These are phyloP conservation scores for Cremastinae sp. DNA, from an alignment of 2,888 invertebrate genomes.

Conservation along the genomic window DNA sequence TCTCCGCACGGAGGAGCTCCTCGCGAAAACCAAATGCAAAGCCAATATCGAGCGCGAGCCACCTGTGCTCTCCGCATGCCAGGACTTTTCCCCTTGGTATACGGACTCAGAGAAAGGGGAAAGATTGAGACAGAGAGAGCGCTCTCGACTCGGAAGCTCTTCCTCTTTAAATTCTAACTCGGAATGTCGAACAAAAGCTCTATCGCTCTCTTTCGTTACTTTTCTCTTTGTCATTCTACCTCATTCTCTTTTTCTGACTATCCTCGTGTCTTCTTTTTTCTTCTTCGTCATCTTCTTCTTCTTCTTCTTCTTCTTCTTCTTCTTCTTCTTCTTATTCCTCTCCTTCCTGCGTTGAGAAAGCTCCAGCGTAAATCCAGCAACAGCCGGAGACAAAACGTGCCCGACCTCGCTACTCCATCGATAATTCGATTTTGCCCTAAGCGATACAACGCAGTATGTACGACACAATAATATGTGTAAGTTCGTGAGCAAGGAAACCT, in stretches of 20 bases:
- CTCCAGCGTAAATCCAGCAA: conserved; percentile 48
- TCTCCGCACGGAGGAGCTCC: conserved; percentile 64
- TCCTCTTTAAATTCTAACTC: conserved; percentile 44
- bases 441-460: conserved; percentile 32
- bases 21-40: conserved; percentile 72
- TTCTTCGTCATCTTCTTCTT: conserved; percentile 1
- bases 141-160: conserved; percentile 18
- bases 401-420: conserved; percentile 58
- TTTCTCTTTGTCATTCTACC: neutral
- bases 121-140: neutral
- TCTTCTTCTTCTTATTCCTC: conserved; percentile 36
- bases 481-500: conserved; percentile 41
- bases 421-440: conserved; percentile 69
- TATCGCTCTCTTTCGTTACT: conserved; percentile 1
- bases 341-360: conserved; percentile 54
- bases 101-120: neutral
- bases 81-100: conserved; percentile 40
- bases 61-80: conserved; percentile 65
- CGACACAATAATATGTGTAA: conserved; percentile 33
- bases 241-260: no score
- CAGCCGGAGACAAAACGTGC: conserved; percentile 38
- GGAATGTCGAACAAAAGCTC: conserved; percentile 30
- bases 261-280: neutral
- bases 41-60: conserved; percentile 71
- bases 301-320: conserved; percentile 40